These are phyloP conservation scores for Urocolius indicus DNA, from an alignment of 2,113 vertebrate genomes.

Conservation along the genomic window DNA sequence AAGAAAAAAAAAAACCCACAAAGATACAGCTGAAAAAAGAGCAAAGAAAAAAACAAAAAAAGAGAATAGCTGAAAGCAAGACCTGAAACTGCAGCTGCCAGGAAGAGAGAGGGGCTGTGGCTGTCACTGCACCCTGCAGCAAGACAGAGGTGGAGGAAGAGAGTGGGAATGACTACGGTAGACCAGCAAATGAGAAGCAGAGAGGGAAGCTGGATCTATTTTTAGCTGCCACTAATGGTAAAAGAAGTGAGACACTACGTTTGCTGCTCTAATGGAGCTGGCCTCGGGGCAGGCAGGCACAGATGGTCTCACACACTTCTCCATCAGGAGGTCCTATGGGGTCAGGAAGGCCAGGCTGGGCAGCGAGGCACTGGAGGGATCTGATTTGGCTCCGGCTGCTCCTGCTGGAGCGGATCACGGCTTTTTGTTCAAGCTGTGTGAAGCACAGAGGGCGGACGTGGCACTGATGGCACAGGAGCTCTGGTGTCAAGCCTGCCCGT, in stretches of 20 bases:
- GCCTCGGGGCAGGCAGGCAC: background rate
- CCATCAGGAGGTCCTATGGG: background rate
- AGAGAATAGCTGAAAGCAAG: background rate
- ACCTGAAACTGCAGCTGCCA: background rate
- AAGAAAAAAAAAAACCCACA: background rate
- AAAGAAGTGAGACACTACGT: background rate
- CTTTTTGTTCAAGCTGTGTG: background rate
- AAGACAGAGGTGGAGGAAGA: background rate
- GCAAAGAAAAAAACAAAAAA: background rate
- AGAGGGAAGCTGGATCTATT: background rate
- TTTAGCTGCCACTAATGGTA: background rate
- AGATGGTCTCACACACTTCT: background rate
- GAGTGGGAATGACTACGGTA: fast-evolving
- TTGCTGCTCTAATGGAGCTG: background rate
- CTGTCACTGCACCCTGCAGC: background rate
- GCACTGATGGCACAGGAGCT: background rate
- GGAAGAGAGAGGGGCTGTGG: background rate
- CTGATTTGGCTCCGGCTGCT: background rate
- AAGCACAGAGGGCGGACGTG: background rate
- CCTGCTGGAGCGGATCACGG: background rate
- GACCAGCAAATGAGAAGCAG: background rate
- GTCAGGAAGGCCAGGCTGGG: background rate
- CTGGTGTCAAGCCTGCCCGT: background rate
- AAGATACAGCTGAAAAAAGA: background rate
- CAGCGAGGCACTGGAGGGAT: background rate